Evolutionary conservation across 2,888 invertebrate genomes (phyloP), one percentile per base, ranked within the genome.

Genomic region (Pardosa pseudoannulata): DNA sequence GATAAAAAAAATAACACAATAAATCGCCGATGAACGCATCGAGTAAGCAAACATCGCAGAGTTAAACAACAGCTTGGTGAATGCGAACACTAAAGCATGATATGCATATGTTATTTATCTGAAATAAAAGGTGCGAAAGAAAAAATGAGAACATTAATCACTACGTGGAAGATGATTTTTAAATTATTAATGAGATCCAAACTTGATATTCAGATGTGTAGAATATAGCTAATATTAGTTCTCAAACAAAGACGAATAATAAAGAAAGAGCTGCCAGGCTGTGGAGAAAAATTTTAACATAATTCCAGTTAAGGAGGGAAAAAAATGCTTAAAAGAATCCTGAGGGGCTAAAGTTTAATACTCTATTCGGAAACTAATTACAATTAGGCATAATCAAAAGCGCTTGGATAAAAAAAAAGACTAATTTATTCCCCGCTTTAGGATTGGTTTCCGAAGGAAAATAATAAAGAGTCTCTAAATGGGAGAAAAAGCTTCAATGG

Each of bases 351-450:
- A 73, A 85, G 78, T 85, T 85, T 85, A 85, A 85, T 85, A 85
- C 83, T 85, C 83, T 73, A 79, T 78, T 85, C 83, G 65, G 71
- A 79, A 85, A 85, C 83, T 85, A 85, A 85, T 85, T 85, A 85
- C 83, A 85, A 85, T 85, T 85, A 85, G 78, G 83, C 83, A 85
- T 85, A 85, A 85, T 85, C 83, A 85, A 85, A 85, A 85, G 83
- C 78, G 83, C 83, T 85, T 78, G 67, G 83, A 32, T 19, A 62
- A 80, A 79, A 79, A n/a, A 82, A 85, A 85, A 78, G 78, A 85
- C 83, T 85, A 85, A 85, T 85, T 85, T 85, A 85, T 85, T 85
- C 83, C 65, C 71, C 68, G 83, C 83, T 72, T 85, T 85, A 67
- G 78, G 78, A 79, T 85, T 78, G 83, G 78, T 85, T 85, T 85